Percentiles rank a stretch among this genome's conserved stretches.
Conservation (phyloP, 2,797 vertebrate species). For the Chrosomus eos region DNA sequence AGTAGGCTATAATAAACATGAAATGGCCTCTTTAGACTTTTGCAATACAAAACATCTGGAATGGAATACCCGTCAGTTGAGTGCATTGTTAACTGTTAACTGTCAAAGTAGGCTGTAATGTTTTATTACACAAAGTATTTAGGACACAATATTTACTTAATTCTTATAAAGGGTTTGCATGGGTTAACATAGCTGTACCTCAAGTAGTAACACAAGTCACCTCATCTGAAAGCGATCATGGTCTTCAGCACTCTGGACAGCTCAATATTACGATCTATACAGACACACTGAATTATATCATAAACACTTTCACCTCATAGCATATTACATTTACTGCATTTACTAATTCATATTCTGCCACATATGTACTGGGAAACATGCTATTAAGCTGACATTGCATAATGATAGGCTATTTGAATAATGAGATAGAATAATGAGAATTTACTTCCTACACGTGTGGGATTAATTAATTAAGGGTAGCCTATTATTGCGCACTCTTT, state of each 20-base stretch:
- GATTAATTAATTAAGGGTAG: not conserved
- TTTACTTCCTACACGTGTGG: not conserved
- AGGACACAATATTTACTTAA: not conserved
- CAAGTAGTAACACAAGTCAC: not conserved
- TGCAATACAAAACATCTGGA: not conserved
- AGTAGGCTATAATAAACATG: not conserved
- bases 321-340: not conserved
- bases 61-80: not conserved
- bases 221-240: conserved; percentile 8
- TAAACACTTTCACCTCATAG: not conserved
- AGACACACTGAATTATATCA: not conserved
- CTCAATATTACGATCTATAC: conserved; percentile 43
- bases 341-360: not conserved
- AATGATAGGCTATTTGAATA: not conserved
- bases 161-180: not conserved
- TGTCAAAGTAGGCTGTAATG: not conserved
- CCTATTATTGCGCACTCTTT: not conserved
- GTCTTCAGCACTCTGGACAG: conserved; percentile 68
- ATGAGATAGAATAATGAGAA: not conserved
- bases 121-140: not conserved
- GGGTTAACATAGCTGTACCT: not conserved
- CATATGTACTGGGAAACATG: not conserved
- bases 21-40: not conserved
- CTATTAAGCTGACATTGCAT: not conserved
- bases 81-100: no score